Evolutionary conservation across 2,113 vertebrate species (phyloP).

Genomic region (Mirza zaza): DNA sequence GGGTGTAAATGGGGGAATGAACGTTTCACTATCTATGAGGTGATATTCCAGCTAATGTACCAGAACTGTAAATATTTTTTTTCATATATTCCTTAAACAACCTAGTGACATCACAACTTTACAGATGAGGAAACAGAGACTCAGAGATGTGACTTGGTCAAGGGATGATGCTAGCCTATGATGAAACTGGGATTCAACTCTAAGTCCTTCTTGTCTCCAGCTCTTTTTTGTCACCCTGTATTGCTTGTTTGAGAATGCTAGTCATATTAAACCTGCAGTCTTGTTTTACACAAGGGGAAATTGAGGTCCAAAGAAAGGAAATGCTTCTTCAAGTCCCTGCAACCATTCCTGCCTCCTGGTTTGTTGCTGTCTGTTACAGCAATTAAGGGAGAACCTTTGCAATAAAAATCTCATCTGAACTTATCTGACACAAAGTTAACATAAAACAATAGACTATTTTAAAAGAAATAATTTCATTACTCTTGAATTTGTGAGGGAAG

Average conservation of each 20-base stretch:
- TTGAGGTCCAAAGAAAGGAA: not conserved
- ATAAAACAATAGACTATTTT: not conserved
- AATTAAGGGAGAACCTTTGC: not conserved
- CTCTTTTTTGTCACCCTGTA: not conserved
- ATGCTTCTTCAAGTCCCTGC: not conserved
- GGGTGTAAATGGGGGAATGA: not conserved
- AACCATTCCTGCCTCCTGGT: not conserved
- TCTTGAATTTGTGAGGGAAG: not conserved
- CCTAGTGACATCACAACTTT: not conserved
- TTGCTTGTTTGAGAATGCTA: not conserved
- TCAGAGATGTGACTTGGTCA: not conserved
- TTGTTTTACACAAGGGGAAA: not conserved
- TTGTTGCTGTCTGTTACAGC: not conserved
- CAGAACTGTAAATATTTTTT: not conserved
- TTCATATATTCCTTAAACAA: not conserved
- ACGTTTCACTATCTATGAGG: not conserved
- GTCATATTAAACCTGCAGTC: not conserved
- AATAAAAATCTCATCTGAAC: not conserved
- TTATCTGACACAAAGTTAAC: not conserved
- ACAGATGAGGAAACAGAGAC: not conserved
- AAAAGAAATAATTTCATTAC: not conserved
- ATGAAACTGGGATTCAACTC: not conserved
- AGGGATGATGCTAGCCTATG: not conserved
- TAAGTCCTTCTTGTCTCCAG: not conserved
- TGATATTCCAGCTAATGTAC: not conserved